Evolutionary conservation across 2,797 vertebrate genomes (phyloP).

Genomic region (Gephyroberyx darwinii): DNA sequence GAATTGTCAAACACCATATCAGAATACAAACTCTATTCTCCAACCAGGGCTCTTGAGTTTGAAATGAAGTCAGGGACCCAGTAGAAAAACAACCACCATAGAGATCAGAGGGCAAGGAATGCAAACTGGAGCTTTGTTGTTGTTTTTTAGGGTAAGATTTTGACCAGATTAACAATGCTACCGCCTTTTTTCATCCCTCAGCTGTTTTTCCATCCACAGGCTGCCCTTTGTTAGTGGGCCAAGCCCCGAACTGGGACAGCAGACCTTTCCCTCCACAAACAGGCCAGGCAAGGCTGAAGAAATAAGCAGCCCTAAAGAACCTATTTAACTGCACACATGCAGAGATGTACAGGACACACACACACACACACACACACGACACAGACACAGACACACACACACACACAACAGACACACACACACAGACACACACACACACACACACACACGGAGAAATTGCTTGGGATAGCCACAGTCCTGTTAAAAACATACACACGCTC

Average conservation of each 20-base stretch:
- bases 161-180: conserved; percentile 71
- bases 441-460: neutral
- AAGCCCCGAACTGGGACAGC: conserved; percentile 58
- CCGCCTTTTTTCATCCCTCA: conserved; percentile 50
- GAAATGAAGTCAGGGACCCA: conserved; percentile 29
- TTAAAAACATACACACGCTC: conserved; percentile 6
- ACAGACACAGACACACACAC: conserved; percentile 27
- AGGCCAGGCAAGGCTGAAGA: conserved; percentile 39
- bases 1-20: neutral
- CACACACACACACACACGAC: conserved; percentile 25
- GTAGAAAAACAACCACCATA: conserved; percentile 43
- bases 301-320: conserved; percentile 48
- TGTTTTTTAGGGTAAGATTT: conserved; percentile 64
- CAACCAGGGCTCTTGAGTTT: conserved; percentile 7
- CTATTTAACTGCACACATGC: conserved; percentile 37
- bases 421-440: neutral
- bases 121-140: conserved; percentile 65
- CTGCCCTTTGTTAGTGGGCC: conserved; percentile 76
- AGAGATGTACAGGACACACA: conserved; percentile 25
- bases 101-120: conserved; percentile 65
- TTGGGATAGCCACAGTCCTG: neutral
- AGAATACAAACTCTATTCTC: neutral
- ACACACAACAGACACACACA: conserved; percentile 19
- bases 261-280: conserved; percentile 65
- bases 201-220: conserved; percentile 75